Evolutionary conservation across 1,140 invertebrate species (phyloP), one percentile per base, ranked within the genome.

Genomic region (Pemphigus obesinymphae): DNA sequence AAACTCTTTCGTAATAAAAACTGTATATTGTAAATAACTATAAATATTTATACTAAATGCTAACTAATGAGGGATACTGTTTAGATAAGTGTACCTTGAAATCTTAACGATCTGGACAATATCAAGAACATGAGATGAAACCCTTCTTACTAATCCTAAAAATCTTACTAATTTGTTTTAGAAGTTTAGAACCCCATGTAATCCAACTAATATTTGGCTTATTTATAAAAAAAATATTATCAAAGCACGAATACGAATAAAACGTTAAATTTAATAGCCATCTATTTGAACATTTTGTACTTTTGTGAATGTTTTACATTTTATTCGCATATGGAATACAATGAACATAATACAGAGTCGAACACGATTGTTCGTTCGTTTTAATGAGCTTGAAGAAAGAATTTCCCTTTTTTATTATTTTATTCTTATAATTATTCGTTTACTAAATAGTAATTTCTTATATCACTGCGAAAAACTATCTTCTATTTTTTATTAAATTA

Each of bases 371-470:
- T 73, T 73, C 26, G 8, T 73, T 70, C 45, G 17, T 50, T n/a
- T 15, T 50, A 73, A 73, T 31, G 26, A 73, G 17, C 26, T 4
- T 6, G 17, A 50, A 73, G 70, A 73, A 73, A 73, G 43, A 50
- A 50, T 73, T 73, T 73, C 15, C n/a, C 3, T 34, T 50, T 50
- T 45, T 70, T 17, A 15, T 70, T 50, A n/a, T n/a, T n/a, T n/a
- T n/a, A n/a, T n/a, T n/a, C n/a, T n/a, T 15, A 1, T 50, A 48
- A 73, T 73, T 50, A 73, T 73, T 73, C 43, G 50, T 50, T 73
- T 73, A 73, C 10, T 0, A 48, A 73, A n/a, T n/a, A n/a, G 29
- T 20, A 4, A 23, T 10, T 29, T 48, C 3, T 31, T 73, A 73
- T 73, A 29, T 73, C 26, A 73, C 43, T 31, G 45, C 8, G 29